Conservation (phyloP, 2,113 vertebrate genomes). For the Ovibos moschatus region DNA sequence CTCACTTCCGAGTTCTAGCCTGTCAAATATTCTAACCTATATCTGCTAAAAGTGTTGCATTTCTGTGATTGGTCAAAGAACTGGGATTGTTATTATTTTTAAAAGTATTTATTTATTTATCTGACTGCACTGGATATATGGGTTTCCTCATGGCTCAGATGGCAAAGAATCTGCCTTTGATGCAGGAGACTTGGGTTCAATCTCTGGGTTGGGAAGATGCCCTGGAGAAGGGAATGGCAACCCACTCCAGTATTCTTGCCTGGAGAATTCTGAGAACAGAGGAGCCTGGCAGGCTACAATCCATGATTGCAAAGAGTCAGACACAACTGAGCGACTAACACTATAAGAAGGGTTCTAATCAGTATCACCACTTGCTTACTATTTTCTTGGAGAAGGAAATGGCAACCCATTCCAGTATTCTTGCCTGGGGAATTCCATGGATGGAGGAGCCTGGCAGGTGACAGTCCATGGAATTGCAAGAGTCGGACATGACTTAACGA, state of each 20-base stretch:
- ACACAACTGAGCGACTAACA: background rate
- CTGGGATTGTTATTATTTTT: background rate
- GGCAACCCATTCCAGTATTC: background rate
- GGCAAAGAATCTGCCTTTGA: background rate
- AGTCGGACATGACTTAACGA: rapidly evolving
- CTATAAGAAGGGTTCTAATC: background rate
- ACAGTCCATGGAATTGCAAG: background rate
- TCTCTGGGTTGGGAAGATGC: background rate
- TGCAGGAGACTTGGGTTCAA: background rate
- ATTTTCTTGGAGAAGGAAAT: background rate
- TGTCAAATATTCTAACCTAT: background rate
- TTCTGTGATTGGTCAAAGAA: background rate
- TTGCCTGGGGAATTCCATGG: background rate
- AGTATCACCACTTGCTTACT: background rate
- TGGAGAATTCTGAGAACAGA: background rate
- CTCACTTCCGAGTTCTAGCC: background rate
- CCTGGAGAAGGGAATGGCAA: background rate
- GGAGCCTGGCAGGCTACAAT: background rate
- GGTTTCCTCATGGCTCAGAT: background rate
- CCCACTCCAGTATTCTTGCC: background rate
- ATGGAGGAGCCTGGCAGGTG: rapidly evolving
- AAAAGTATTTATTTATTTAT: background rate
- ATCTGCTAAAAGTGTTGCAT: background rate
- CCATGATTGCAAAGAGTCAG: background rate
- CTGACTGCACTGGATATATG: background rate